Conservation (phyloP, 2,888 invertebrate species). For the Ophion costatus region DNA sequence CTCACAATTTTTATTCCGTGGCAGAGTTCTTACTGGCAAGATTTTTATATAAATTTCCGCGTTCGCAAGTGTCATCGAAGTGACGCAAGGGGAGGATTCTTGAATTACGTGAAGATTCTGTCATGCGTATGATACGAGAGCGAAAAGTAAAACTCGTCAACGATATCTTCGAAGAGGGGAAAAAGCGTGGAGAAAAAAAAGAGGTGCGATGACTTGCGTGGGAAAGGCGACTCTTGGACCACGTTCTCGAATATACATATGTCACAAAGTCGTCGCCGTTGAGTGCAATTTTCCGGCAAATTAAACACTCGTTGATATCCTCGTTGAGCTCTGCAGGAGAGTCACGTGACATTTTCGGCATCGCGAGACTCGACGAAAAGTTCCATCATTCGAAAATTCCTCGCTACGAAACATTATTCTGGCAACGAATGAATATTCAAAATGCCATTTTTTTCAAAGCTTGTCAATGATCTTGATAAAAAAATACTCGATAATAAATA, state of each 20-base stretch:
- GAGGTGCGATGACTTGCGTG: constrained; percentile 33
- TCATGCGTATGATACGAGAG: constrained; percentile 59
- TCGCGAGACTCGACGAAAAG: constrained; percentile 6
- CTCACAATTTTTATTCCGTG: neutral
- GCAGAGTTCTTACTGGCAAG: neutral
- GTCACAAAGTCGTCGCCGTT: constrained; percentile 35
- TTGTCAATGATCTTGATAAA: too few species aligned
- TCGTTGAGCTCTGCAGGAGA: neutral
- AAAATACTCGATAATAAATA: too few species aligned
- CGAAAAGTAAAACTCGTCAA: constrained; percentile 39
- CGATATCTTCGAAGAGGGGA: constrained; percentile 22
- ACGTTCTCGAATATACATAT: constrained; percentile 9
- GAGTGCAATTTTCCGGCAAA: constrained; percentile 57
- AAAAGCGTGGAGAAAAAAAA: constrained; percentile 28
- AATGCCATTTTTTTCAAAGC: too few species aligned
- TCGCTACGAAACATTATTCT: neutral
- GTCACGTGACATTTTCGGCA: constrained; percentile 1
- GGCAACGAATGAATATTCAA: too few species aligned
- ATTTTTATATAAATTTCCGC: constrained; percentile 22
- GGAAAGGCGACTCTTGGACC: constrained; percentile 13
- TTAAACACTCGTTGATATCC: constrained; percentile 46
- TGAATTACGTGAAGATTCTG: constrained; percentile 26
- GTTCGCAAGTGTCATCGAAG: constrained; percentile 20
- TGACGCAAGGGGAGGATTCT: constrained; percentile 15
- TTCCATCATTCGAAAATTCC: neutral